Base-by-base conservation (phyloP, 2,797 vertebrate species). In the Poeciliopsis turneri region DNA sequence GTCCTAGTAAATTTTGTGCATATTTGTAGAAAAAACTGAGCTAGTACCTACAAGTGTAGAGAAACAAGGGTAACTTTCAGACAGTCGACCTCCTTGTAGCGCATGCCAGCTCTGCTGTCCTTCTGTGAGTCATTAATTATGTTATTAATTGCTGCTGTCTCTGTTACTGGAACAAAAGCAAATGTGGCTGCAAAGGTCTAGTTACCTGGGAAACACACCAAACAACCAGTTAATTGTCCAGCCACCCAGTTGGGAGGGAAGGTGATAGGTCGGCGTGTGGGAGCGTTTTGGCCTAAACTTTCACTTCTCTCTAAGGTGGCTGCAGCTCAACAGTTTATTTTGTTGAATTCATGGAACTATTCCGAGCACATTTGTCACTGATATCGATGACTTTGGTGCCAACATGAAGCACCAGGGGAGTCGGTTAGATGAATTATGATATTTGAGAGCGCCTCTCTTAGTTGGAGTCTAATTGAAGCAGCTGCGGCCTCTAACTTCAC, bases 381-480 rank as follows among this genome's bases (percentile, higher is more conserved):
- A n/a, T 41, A 28, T 25, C 47, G 41, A 41, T 68, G 15, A 41
- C 28, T 53, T 0, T 10, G 41, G 1, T 43, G 51, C 25, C 72
- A 77, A 47, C 55, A 2, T 15, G 47, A 5, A 28, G 28, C 46
- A 74, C 53, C 9, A 73, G 33, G 53, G 69, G 57, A 75, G n/a
- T 36, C 41, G 33, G 33, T 39, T 20, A 7, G n/a, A 51, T 23
- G n/a, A 74, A 41, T 64, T 2, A 43, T 45, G 51, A 66, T 53
- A 53, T 68, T 66, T 53, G 66, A 23, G 18, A 23, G 13, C 12
- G 25, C 61, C 66, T 0, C 76, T 51, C 30, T 41, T 74, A 23
- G 61, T 71, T 73, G 55, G 72, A 23, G 39, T 66, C 75, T 73
- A 77, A 84, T 83, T 73, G 46, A 1, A 28, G 3, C 59, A 49